Base-by-base conservation (phyloP, 35 echinoderm and acorn worm species). In the Nesometra sesokonis region DNA sequence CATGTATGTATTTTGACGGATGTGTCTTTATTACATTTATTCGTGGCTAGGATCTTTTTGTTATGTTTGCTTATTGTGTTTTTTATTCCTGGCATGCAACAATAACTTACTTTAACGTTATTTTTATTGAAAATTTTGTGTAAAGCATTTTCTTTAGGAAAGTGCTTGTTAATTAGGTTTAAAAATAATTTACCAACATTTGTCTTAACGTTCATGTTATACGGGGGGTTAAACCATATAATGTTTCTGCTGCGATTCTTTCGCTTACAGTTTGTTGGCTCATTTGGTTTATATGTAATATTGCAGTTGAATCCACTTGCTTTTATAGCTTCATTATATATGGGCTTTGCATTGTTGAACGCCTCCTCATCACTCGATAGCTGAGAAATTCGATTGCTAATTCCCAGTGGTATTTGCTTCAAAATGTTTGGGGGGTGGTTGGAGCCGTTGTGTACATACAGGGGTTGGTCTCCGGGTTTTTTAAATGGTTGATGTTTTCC, bases 211-310 rank as follows among this genome's bases (percentile, higher is more conserved):
- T 77, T 86, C 46, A 19, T 77, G 17, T 29, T 77, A 36, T 76
- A 86, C 5, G 85, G 85, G n/a, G 85, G 85, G 33, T 86, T 86
- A 32, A 46, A 86, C 85, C 85, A 86, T 34, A 46, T 77, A 1
- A 86, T 86, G 47, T 86, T 86, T 15, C 85, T 38, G n/a, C 57
- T 35, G 2, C 67, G 82, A 38, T 84, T 84, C 23, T 33, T 78
- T 33, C 77, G 77, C 32, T 78, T 78, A 30, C 23, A 29, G 77
- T 29, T 29, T 78, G 23, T 9, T 5, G 77, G 5, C 32, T 78
- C 77, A 78, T 43, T 43, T 43, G 4, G 39, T 7, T 30, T 78
- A 23, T 78, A 30, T 9, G 4, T 30, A 3, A 78, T 29, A 5
- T 78, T 27, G 23, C 23, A 3, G 9, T 29, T 27, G 23, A 30